These are phyloP conservation scores for Cyclophora albipunctata DNA, from an alignment of 2,888 invertebrate genomes.

Conservation along the genomic window DNA sequence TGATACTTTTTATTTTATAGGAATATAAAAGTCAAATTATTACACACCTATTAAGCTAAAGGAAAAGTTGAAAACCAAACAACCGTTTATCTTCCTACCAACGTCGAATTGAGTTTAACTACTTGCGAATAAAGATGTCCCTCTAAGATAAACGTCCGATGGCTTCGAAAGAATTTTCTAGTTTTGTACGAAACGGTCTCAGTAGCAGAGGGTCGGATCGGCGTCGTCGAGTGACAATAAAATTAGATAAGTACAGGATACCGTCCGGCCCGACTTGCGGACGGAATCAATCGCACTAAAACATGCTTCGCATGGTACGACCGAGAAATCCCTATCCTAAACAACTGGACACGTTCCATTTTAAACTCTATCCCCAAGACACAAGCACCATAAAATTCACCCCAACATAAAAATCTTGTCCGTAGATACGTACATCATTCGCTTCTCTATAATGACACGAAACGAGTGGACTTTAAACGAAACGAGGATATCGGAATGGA, in stretches of 20 bases:
- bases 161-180: slow-evolving; percentile 55
- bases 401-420: slow-evolving; percentile 19
- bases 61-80: slow-evolving; percentile 19
- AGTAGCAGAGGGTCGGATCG: slow-evolving; percentile 50
- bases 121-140: slow-evolving; percentile 65
- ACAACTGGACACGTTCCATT: slow-evolving; percentile 21
- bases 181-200: slow-evolving; percentile 44
- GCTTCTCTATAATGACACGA: slow-evolving; percentile 61
- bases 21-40: no score
- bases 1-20: no score
- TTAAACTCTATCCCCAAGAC: slow-evolving; percentile 25
- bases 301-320: slow-evolving; percentile 49
- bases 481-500: slow-evolving; percentile 55
- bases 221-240: slow-evolving; percentile 67
- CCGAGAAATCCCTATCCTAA: slow-evolving; percentile 22
- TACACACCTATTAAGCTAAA: no score
- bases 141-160: slow-evolving; percentile 57
- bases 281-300: slow-evolving; percentile 72
- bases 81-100: slow-evolving; percentile 46
- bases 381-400: slow-evolving; percentile 15
- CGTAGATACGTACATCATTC: slow-evolving; percentile 50
- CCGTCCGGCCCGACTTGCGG: slow-evolving; percentile 57
- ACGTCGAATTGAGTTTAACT: slow-evolving; percentile 66
- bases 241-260: slow-evolving; percentile 73
- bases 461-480: slow-evolving; percentile 62